These are phyloP conservation scores for Hipposideros larvatus DNA, from an alignment of 2,797 vertebrate genomes.

Conservation along the genomic window DNA sequence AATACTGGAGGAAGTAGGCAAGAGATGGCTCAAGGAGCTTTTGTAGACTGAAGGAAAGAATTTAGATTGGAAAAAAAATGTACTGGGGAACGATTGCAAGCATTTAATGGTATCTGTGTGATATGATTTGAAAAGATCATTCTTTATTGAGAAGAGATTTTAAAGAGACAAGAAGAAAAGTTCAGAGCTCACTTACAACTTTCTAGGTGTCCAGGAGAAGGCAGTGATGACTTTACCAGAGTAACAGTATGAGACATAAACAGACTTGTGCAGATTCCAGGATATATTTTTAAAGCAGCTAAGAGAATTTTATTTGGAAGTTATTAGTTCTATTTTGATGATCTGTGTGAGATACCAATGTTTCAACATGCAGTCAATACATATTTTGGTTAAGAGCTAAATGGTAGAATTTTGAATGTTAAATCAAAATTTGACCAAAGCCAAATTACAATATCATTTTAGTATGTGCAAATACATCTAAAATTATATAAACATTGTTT, in stretches of 20 bases:
- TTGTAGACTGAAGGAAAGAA: background rate
- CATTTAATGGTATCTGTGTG: background rate
- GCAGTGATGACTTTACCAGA: background rate
- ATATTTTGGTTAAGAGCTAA: background rate
- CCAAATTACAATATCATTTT: background rate
- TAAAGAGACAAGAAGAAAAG: background rate
- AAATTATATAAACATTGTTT: background rate
- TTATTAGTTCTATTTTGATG: background rate
- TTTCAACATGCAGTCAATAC: background rate
- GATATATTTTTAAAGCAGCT: background rate
- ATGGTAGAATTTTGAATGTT: background rate
- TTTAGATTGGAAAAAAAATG: background rate
- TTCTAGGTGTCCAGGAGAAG: background rate
- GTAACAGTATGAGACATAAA: background rate
- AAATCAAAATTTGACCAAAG: background rate
- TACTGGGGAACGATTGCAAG: background rate
- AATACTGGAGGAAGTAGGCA: background rate
- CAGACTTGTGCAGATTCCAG: background rate
- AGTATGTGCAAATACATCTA: background rate
- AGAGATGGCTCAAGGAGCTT: background rate
- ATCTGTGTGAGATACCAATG: background rate
- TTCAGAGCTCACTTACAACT: background rate
- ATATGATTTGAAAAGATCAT: background rate
- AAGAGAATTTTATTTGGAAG: background rate
- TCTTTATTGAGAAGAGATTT: background rate